Evolutionary conservation across 2,888 invertebrate species (phyloP).

Genomic region (Leucophenga montana): DNA sequence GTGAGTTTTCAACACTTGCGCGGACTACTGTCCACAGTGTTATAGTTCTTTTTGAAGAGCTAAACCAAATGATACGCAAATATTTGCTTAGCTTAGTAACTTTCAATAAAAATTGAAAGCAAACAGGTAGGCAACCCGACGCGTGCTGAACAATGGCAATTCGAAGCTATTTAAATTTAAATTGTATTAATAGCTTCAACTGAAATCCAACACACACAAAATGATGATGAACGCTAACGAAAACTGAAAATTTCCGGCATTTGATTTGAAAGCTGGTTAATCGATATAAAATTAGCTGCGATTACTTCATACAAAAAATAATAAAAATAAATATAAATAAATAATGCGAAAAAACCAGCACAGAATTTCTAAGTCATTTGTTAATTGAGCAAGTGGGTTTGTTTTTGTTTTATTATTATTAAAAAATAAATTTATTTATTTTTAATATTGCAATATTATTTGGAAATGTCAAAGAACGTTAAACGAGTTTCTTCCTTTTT

Average conservation of each 20-base stretch:
- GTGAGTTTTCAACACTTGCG: too few species aligned
- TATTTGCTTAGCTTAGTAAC: constrained; percentile 25
- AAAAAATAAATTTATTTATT: background rate
- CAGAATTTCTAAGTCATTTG: constrained; percentile 10
- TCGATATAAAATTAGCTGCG: constrained; percentile 43
- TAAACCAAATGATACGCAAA: background rate
- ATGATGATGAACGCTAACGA: background rate
- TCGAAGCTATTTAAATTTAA: constrained; percentile 8
- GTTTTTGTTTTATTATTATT: constrained; percentile 21
- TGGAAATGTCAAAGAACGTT: constrained; percentile 41
- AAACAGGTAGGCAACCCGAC: background rate
- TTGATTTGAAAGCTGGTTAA: constrained; percentile 45
- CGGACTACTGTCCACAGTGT: too few species aligned
- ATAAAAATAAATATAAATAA: constrained; percentile 28
- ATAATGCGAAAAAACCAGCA: constrained; percentile 12
- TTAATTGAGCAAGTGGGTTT: background rate
- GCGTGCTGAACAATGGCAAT: background rate
- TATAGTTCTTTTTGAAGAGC: too few species aligned
- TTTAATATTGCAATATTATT: background rate
- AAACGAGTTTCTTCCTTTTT: constrained; percentile 48
- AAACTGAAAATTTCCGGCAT: constrained; percentile 52
- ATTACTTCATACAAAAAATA: constrained; percentile 53
- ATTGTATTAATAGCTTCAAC: constrained; percentile 18
- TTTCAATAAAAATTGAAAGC: background rate
- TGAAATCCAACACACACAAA: too few species aligned